Percentiles rank a stretch among this genome's conserved stretches.
Conservation (phyloP, 2,888 invertebrate genomes). For the Eristalis intricaria region DNA sequence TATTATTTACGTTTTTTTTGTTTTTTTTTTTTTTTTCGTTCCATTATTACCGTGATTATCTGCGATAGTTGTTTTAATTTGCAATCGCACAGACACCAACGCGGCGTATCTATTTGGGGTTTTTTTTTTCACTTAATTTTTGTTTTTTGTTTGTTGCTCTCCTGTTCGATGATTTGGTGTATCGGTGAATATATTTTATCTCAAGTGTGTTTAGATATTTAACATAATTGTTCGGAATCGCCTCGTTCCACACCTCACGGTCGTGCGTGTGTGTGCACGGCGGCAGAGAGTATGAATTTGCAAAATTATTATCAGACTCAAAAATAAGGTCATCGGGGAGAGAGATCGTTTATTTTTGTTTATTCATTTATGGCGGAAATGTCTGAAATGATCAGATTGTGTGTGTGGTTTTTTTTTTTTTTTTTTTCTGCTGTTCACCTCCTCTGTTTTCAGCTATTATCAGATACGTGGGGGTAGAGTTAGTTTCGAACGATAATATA, state of each 20-base stretch:
- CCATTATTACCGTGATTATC: constrained; percentile 68
- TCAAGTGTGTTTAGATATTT: constrained; percentile 44
- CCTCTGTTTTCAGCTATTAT: constrained; percentile 25
- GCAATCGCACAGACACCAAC: constrained; percentile 15
- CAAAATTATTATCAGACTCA: constrained; percentile 57
- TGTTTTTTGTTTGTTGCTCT: constrained; percentile 24
- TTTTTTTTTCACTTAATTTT: neutral
- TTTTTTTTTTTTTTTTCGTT: neutral
- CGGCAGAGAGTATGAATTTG: neutral
- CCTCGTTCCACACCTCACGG: neutral
- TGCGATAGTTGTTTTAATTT: constrained; percentile 72
- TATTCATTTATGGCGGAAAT: constrained; percentile 58
- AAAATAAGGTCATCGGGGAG: constrained; percentile 64
- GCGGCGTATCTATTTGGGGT: constrained; percentile 4
- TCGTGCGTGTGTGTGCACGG: neutral
- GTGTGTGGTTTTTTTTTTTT: neutral
- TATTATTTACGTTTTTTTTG: constrained; percentile 44
- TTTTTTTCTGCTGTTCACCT: too few species aligned
- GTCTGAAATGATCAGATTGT: constrained; percentile 43
- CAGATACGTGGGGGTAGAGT: neutral
- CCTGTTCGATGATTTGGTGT: constrained; percentile 34
- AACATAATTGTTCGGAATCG: constrained; percentile 18
- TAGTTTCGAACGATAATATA: constrained; percentile 22
- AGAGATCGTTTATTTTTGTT: constrained; percentile 27
- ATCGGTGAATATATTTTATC: constrained; percentile 52